Conservation (phyloP, 2,797 vertebrate species). For the Spondyliosoma cantharus region DNA sequence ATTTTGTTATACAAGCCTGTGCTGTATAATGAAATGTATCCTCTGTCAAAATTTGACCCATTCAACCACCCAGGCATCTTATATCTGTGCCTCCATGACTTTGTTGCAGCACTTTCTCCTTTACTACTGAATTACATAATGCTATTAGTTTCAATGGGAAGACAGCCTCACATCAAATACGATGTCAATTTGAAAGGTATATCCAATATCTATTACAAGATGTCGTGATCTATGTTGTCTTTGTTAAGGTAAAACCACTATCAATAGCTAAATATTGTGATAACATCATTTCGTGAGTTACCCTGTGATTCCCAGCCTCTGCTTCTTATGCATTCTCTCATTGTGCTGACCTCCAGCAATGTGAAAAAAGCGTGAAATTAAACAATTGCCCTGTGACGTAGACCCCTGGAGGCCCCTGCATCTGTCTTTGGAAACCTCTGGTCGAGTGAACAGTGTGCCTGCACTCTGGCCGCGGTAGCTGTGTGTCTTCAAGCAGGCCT, state of each 20-base stretch:
- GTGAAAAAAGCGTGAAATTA: conserved; percentile 74
- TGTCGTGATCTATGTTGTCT: background rate
- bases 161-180: background rate
- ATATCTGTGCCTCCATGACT: background rate
- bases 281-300: background rate
- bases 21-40: no score
- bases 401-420: conserved; percentile 50
- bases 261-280: background rate
- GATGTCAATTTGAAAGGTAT: background rate
- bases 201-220: background rate
- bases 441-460: conserved; percentile 44
- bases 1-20: no score
- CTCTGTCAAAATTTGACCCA: no score
- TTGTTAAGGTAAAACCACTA: conserved; percentile 18
- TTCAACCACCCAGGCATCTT: background rate
- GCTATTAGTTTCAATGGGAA: background rate
- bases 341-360: conserved; percentile 65
- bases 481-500: conserved; percentile 56
- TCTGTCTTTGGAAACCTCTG: conserved; percentile 64
- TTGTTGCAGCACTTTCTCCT: background rate
- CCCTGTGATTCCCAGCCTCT: conserved; percentile 14
- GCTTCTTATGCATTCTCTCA: conserved; percentile 40
- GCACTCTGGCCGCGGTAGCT: conserved; percentile 38
- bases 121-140: background rate
- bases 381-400: conserved; percentile 59